Percentiles rank a stretch among this genome's conserved stretches.
Evolutionary conservation across 2,113 vertebrate species (phyloP).

Genomic region (Oenanthe oenanthe): DNA sequence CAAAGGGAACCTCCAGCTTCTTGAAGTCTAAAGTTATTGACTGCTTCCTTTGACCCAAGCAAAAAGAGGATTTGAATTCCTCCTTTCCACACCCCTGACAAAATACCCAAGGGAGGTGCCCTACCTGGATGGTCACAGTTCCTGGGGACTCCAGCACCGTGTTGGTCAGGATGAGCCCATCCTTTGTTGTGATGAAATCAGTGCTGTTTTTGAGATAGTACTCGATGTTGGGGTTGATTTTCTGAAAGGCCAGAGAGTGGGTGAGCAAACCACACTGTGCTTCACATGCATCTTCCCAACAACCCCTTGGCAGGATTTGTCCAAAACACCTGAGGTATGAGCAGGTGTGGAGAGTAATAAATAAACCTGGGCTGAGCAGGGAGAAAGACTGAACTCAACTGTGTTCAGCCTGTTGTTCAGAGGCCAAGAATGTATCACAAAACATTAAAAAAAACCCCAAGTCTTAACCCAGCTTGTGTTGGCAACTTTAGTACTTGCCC

Average conservation of each 20-base stretch:
- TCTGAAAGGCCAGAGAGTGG: slow-evolving; percentile 67
- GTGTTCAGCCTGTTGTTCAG: background rate
- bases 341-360: background rate
- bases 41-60: background rate
- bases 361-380: background rate
- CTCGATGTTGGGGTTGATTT: slow-evolving; percentile 80
- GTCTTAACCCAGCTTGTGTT: background rate
- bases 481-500: background rate
- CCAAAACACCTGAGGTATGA: background rate
- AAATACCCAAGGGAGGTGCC: background rate
- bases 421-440: background rate
- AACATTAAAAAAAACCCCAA: background rate
- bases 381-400: background rate
- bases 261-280: background rate
- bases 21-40: background rate
- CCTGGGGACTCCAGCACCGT: slow-evolving; percentile 59
- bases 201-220: slow-evolving; percentile 85
- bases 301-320: background rate
- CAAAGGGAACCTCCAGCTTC: background rate
- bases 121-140: slow-evolving; percentile 40
- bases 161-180: slow-evolving; percentile 83
- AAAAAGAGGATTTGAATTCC: background rate
- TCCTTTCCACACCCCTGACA: fast-evolving
- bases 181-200: slow-evolving; percentile 79
- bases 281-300: background rate